Evolutionary conservation across 2,113 vertebrate genomes (phyloP), one percentile per base, ranked within the genome.

Genomic region (Dryoscopus gambensis): DNA sequence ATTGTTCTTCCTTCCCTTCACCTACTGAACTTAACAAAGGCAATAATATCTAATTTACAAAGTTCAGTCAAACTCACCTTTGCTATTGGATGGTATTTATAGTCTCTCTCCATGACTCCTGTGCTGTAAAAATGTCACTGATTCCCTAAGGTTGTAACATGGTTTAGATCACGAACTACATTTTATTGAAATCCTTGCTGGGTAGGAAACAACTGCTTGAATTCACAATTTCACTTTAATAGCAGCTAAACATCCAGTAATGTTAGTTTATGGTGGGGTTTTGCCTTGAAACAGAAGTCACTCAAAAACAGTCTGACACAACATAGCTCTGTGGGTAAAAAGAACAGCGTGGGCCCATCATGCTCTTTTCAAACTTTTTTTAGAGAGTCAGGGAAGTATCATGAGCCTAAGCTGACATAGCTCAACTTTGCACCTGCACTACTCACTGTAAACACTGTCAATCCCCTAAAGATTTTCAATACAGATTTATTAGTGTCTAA

Each of bases 21-120:
- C 37, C 49, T 81, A 69, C 65, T 89, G 94, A 94, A 94, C 70
- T 92, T 84, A 93, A 91, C 6, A 89, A 93, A 76, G 30, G 37
- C 52, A 95, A 84, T 81, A 89, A 50, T 64, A 90, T 91, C 89
- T 93, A 93, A 90, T 90, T 96, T 97, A 74, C 24, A 68, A 93
- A 95, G 96, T 92, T 95, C 83, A 90, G 28, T 69, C 53, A 62
- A 87, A 87, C 39, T 87, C 74, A 89, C 52, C 44, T 95, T 95
- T 94, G 27, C 37, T 93, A 75, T 71, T 89, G 68, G 59, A 22
- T 87, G 68, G 6, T 89, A 95, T 95, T 95, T 95, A 89, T 75
- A 56, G 56, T 33, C 5, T 56, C 30, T 84, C 15, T 71, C 22
- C 65, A n/a, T 60, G 84, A 87, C 49, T 92, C 52, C 35, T 2